Evolutionary conservation across 35 echinoderm and acorn worm species (phyloP), one percentile per base, ranked within the genome.

Genomic region (Holothuria glaberrima): DNA sequence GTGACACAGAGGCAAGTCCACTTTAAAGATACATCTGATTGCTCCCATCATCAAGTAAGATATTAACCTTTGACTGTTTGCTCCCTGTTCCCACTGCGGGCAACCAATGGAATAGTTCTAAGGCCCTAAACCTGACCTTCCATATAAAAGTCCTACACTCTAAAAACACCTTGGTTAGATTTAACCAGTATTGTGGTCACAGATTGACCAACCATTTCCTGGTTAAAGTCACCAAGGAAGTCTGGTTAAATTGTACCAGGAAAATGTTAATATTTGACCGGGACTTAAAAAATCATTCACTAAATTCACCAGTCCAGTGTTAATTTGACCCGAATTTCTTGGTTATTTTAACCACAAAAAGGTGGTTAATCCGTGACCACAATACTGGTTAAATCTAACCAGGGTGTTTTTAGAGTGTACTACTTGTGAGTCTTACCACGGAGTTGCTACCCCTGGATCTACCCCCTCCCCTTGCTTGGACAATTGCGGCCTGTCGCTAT

Each of bases 1-100:
- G 44, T 41, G 75, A 89, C 41, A 74, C 87, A 35, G 64, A 36
- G 0, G 38, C 10, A 0, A 89, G 3, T 3, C 30, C 87, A 30
- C 0, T 45, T 74, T 89, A 74, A 0, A 75, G 27, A 58, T 75
- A 89, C 30, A 68, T 89, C 36, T 73, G 17, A 0, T 20, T 22
- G 45, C 87, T 89, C 12, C 38, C 68, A 74, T 89, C 87, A 73
- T 89, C 87, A 41, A 89, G 38, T 17, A 89, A n/a, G 50, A 68
- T 68, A 89, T 89, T 89, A 6, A 89, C 67, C 44, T 89, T 74
- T 19, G 75, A 41, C 38, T 45, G 31, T 25, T 58, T 48, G n/a
- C n/a, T n/a, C n/a, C n/a, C n/a, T n/a, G 17, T 59, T 48, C 13
- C 87, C 87, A 10, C 50, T 89, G 9, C 27, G 9, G 5, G 75